Base-by-base conservation (phyloP, 2,113 vertebrate genomes). In the Zosterops lateralis region DNA sequence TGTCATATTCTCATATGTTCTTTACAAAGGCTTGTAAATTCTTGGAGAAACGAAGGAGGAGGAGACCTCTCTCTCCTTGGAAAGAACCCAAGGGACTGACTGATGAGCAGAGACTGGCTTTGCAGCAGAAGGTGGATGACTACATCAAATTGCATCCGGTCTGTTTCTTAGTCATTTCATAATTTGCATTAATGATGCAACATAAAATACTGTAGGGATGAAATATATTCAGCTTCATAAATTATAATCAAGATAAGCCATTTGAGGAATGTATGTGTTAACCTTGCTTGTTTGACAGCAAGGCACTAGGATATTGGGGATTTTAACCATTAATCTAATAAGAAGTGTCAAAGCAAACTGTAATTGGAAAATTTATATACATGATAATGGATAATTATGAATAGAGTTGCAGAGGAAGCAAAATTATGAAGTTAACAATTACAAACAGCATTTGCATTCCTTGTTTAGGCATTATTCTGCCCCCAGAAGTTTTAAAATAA, bases 111-210 rank as follows among this genome's bases (percentile, higher is more conserved):
- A 98, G 98, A 96, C 86, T 95, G 22, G 97, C 98, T 87, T 97
- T 99, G 40, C 98, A 98, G 95, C 97, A 97, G 87, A 98, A 98
- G 97, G 98, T 99, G 92, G 98, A 99, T 81, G 97, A 98, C 44
- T 97, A 99, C 95, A 82, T 99, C 90, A 93, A 95, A 91, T 96
- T 96, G 34, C 98, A 98, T 93, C 97, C 97, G 61, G 99, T 99
- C 95, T 97, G 98, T 98, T 89, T 77, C 62, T 93, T 75, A 94
- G 72, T 94, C 57, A 92, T 84, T 93, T 92, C 71, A 57, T 94
- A 94, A 93, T 93, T 93, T 29, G 10, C 92, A 79, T 96, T 95
- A 88, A 84, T 67, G 90, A 94, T 90, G 87, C 65, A 92, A 77
- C 44, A 32, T 50, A 54, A 85, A 92, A 80, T 92, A 90, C 79